Evolutionary conservation across 2,113 vertebrate genomes (phyloP).

Genomic region (Uria lomvia): DNA sequence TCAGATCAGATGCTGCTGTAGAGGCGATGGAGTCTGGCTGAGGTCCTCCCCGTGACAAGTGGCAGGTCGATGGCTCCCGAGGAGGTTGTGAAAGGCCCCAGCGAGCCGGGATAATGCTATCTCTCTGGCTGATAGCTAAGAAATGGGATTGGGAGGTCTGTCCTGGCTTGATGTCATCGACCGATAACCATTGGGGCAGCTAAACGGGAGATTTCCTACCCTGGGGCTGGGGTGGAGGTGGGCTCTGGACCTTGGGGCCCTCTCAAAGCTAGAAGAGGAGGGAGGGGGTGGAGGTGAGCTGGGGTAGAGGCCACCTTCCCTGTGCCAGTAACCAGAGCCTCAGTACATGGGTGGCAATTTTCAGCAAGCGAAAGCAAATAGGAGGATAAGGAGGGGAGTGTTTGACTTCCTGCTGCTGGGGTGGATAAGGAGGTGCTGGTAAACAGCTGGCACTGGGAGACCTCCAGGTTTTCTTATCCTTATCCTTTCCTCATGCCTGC

Average conservation of each 20-base stretch:
- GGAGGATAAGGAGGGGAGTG: background rate
- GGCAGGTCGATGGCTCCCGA: background rate
- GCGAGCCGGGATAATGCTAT: accelerated
- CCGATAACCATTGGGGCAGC: accelerated
- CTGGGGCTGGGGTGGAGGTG: background rate
- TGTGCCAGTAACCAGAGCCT: background rate
- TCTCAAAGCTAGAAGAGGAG: background rate
- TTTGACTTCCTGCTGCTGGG: background rate
- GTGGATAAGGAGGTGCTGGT: background rate
- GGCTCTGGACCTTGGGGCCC: background rate
- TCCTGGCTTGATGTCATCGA: accelerated
- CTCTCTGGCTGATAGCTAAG: accelerated
- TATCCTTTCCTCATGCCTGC: background rate
- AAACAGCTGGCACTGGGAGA: background rate
- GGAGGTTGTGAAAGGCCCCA: background rate
- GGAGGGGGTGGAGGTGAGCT: background rate
- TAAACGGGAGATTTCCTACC: background rate
- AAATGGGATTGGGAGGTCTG: background rate
- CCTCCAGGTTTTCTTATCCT: background rate
- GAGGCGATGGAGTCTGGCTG: accelerated
- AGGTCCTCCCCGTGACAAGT: background rate
- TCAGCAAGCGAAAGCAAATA: background rate
- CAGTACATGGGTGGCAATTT: background rate
- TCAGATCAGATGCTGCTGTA: background rate
- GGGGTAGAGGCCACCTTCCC: background rate